These are phyloP conservation scores for Taeniopygia guttata DNA, from an alignment of 2,797 vertebrate species.

Conservation along the genomic window DNA sequence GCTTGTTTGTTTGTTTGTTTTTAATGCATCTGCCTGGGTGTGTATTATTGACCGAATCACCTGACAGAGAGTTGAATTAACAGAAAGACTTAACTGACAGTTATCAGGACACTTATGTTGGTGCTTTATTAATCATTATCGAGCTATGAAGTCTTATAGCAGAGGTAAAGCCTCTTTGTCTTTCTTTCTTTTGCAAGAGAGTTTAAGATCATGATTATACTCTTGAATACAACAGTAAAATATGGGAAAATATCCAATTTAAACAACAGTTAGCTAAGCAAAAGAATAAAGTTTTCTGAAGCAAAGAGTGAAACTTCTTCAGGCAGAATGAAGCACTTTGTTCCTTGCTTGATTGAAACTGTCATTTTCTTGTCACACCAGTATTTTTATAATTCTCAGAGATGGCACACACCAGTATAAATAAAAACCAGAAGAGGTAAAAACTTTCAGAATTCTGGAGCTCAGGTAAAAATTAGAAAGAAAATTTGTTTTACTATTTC, in stretches of 20 bases:
- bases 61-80: neutral
- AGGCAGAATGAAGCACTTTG: neutral
- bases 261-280: neutral
- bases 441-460: neutral
- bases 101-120: neutral
- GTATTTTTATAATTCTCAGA: neutral
- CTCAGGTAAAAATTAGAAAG: neutral
- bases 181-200: neutral
- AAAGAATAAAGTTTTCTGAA: neutral
- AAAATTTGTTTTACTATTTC: neutral
- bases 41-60: neutral
- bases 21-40: neutral
- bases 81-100: neutral
- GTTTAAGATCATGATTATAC: neutral
- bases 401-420: neutral
- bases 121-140: neutral
- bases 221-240: neutral
- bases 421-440: neutral
- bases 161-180: neutral
- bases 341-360: neutral
- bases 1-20: neutral
- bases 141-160: neutral
- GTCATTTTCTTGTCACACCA: neutral
- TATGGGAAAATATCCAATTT: neutral
- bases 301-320: neutral